Evolutionary conservation across 2,113 vertebrate species (phyloP).

Genomic region (Alethe diademata): DNA sequence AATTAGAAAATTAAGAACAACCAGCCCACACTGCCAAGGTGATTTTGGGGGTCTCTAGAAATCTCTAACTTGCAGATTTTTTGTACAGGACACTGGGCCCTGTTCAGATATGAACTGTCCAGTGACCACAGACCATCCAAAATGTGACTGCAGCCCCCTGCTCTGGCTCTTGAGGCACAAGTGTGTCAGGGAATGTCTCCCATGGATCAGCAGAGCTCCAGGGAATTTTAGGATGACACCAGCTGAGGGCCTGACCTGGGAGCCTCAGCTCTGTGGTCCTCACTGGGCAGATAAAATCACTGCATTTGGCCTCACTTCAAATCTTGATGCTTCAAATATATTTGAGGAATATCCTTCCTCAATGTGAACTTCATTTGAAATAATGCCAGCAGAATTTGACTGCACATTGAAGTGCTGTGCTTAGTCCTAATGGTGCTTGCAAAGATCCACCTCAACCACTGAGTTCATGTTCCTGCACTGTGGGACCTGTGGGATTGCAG

Average conservation of each 20-base stretch:
- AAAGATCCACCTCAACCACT: background rate
- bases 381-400: background rate
- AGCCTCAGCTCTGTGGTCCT: background rate
- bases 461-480: background rate
- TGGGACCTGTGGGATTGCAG: background rate
- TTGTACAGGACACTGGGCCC: background rate
- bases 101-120: background rate
- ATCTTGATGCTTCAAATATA: background rate
- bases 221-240: background rate
- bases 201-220: background rate
- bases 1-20: background rate
- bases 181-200: background rate
- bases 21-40: background rate
- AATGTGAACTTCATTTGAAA: background rate
- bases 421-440: background rate
- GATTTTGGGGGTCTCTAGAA: background rate
- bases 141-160: background rate
- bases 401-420: background rate
- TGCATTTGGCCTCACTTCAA: background rate
- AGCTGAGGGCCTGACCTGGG: background rate
- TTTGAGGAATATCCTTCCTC: background rate
- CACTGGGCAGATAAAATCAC: background rate
- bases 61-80: background rate
- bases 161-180: background rate
- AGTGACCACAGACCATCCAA: background rate